Evolutionary conservation across 2,888 invertebrate genomes (phyloP).

Genomic region (Dasysyrphus albostriatus): DNA sequence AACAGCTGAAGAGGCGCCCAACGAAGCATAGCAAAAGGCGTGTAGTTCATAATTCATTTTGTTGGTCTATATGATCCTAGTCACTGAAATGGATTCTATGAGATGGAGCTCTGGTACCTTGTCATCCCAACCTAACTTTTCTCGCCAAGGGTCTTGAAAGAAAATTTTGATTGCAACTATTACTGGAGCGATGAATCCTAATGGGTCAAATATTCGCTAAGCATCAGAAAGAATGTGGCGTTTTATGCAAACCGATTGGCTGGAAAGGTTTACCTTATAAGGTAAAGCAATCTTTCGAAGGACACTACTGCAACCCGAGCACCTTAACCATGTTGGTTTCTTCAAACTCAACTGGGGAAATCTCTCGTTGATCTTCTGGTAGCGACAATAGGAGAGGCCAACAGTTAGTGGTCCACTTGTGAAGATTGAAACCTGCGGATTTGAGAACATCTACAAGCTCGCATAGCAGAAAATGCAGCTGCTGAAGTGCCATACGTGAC

Average conservation of each 20-base stretch:
- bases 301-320: background rate
- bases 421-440: constrained; percentile 1
- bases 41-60: constrained; percentile 24
- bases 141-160: constrained; percentile 19
- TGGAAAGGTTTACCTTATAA: background rate
- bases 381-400: constrained; percentile 15
- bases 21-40: constrained; percentile 46
- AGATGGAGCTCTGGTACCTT: background rate
- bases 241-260: background rate
- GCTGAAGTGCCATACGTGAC: no score
- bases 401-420: constrained; percentile 21
- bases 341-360: constrained; percentile 6
- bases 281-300: no score
- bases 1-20: constrained; percentile 48
- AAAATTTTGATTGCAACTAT: constrained; percentile 9
- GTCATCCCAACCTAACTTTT: constrained; percentile 13
- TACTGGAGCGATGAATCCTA: constrained; percentile 5
- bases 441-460: background rate
- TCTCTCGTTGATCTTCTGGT: background rate
- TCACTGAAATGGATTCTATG: constrained; percentile 7
- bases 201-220: background rate
- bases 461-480: background rate
- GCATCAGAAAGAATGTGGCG: background rate
- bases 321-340: background rate
- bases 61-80: constrained; percentile 12